Conservation (phyloP, 2,888 invertebrate species). For the Marasmarcha lunaedactyla region DNA sequence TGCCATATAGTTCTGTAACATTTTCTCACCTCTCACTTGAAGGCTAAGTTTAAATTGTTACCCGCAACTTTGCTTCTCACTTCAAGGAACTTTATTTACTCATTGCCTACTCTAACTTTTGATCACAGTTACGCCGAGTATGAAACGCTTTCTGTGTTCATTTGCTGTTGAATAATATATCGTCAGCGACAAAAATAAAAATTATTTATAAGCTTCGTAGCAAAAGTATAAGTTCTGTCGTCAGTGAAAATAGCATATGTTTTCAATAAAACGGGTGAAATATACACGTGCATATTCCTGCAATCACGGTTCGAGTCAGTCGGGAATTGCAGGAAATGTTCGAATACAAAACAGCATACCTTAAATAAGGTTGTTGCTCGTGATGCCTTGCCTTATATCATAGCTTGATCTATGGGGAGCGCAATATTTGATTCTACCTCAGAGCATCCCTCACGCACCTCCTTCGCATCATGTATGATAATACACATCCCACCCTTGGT, state of each 20-base stretch:
- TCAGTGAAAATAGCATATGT: too few relatives aligned
- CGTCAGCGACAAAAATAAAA: conserved; percentile 4
- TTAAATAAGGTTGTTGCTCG: too few relatives aligned
- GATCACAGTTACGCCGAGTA: conserved; percentile 25
- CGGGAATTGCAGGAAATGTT: too few relatives aligned
- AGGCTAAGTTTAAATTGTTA: conserved; percentile 61
- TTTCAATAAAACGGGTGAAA: too few relatives aligned
- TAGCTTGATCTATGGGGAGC: conserved; percentile 20
- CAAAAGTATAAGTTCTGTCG: too few relatives aligned
- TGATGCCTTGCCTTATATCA: too few relatives aligned
- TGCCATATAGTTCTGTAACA: conserved; percentile 17
- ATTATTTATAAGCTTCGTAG: too few relatives aligned
- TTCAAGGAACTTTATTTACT: conserved; percentile 49
- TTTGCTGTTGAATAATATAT: conserved; percentile 4
- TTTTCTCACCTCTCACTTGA: conserved; percentile 41
- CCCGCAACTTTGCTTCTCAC: conserved; percentile 45
- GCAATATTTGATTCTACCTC: conserved; percentile 46
- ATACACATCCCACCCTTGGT: not conserved
- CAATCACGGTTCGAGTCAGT: too few relatives aligned
- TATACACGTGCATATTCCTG: too few relatives aligned
- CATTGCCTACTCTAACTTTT: conserved; percentile 35
- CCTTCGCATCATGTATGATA: not conserved
- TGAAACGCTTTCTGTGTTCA: conserved; percentile 9
- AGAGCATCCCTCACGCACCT: not conserved
- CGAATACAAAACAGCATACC: too few relatives aligned